Conservation (phyloP, 2,113 vertebrate genomes). For the Phoxinus phoxinus region DNA sequence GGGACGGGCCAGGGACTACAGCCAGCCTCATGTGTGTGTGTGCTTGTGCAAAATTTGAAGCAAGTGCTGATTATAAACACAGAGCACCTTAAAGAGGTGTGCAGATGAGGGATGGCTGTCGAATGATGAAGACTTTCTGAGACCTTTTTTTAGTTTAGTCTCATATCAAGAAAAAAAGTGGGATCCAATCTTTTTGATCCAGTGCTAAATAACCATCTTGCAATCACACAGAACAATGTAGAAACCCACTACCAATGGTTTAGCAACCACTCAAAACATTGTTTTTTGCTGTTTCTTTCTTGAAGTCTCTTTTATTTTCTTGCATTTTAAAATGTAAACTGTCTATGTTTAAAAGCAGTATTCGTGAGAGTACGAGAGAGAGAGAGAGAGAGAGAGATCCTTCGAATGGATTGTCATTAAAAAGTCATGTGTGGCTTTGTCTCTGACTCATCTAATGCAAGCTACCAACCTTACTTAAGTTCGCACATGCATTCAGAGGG, state of each 20-base stretch:
- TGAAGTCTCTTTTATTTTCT: background rate
- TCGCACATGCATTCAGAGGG: slow-evolving; percentile 39
- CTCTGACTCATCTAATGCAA: slow-evolving; percentile 39
- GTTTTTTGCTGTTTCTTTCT: background rate
- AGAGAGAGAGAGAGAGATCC: background rate
- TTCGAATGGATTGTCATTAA: slow-evolving; percentile 32
- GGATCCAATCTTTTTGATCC: background rate
- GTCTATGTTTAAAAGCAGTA: background rate
- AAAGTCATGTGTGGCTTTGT: slow-evolving; percentile 36
- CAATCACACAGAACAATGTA: background rate
- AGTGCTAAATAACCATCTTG: background rate
- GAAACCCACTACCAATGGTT: background rate
- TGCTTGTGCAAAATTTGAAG: slow-evolving; percentile 30
- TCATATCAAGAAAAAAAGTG: background rate
- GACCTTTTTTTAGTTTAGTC: background rate
- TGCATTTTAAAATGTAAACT: background rate
- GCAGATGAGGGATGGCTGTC: slow-evolving; percentile 12
- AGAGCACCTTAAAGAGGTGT: slow-evolving; percentile 28
- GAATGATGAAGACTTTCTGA: slow-evolving; percentile 1
- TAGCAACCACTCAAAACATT: background rate
- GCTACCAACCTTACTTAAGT: slow-evolving; percentile 20
- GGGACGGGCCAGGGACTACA: background rate
- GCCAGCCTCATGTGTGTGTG: slow-evolving; percentile 45
- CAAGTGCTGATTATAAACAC: slow-evolving; percentile 49
- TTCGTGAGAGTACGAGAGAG: background rate